These are phyloP conservation scores for Salmo trutta DNA, from an alignment of 2,797 vertebrate species.

Conservation along the genomic window DNA sequence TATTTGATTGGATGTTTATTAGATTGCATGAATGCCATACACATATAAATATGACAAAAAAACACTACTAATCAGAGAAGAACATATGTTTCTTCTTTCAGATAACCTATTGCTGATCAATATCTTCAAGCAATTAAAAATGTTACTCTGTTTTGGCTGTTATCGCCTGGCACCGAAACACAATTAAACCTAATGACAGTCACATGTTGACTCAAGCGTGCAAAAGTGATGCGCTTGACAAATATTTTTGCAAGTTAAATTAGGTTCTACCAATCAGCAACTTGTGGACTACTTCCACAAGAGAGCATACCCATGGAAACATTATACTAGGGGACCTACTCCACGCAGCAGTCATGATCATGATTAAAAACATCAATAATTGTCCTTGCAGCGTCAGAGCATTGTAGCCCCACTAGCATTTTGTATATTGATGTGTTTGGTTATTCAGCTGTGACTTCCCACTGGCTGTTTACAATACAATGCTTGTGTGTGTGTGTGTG, in stretches of 20 bases:
- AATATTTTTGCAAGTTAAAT: not conserved
- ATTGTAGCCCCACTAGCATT: constrained; percentile 16
- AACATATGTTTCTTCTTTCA: not conserved
- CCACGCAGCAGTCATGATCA: constrained; percentile 5
- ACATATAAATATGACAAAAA: not conserved
- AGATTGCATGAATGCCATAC: not conserved
- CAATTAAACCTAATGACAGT: not conserved
- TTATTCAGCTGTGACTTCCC: not conserved
- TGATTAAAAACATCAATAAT: constrained; percentile 8
- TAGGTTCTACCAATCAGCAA: not conserved
- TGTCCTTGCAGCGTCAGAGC: constrained; percentile 8
- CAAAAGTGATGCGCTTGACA: not conserved
- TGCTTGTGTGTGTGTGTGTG: not conserved
- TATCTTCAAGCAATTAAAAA: not conserved
- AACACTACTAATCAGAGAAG: not conserved
- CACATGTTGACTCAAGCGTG: not conserved
- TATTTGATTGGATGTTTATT: not conserved
- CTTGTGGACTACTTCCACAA: not conserved
- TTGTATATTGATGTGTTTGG: constrained; percentile 23
- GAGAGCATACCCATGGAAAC: not conserved
- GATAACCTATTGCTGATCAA: not conserved
- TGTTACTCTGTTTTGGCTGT: not conserved
- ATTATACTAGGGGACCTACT: constrained; percentile 27
- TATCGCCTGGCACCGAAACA: not conserved
- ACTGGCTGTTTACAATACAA: not conserved